Base-by-base conservation (phyloP, 2,113 vertebrate genomes). In the Percopsis transmontana region DNA sequence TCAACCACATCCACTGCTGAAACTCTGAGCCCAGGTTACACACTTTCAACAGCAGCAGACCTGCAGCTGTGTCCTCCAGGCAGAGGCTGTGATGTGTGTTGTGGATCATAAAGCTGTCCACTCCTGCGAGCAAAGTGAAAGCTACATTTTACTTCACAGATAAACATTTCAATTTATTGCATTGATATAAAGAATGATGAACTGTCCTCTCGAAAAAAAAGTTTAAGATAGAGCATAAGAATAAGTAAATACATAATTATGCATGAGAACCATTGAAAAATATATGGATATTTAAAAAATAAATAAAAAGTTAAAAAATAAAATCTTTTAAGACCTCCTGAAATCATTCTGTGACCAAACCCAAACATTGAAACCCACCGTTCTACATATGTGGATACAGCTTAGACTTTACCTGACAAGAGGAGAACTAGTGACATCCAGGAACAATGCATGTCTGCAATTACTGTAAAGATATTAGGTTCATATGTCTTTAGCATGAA, bases 1-100 rank as follows among this genome's bases (percentile, higher is more conserved):
- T 52, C 5, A 51, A 74, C 92, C 91, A 93, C 14, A 66, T 3
- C 92, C 92, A 93, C 79, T 91, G 87, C 68, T 93, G 92, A 16
- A 68, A 62, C 6, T 68, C 64, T 0, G 87, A 87, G 69, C 87
- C 77, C 63, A 88, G 58, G 68, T 68, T 68, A 52, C 92, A 93
- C 33, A 12, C 58, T 23, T 52, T 74, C 69, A 92, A 58, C 44
- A 79, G 57, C 33, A 91, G 80, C 19, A 70, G 54, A 15, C 61
- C 51, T 23, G 74, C 55, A 5, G 18, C 19, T 0, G 81, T 72
- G 50, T 89, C 87, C 66, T 92, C 81, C 48, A 92, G 63, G 71
- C 92, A 93, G 69, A 89, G 70, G 70, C 74, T 80, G 33, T 56
- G 59, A 1, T 79, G 44, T 2, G 45, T 73, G 82, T 85, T 88